These are phyloP conservation scores for Orthosia cruda DNA, from an alignment of 2,888 invertebrate genomes.

Conservation along the genomic window DNA sequence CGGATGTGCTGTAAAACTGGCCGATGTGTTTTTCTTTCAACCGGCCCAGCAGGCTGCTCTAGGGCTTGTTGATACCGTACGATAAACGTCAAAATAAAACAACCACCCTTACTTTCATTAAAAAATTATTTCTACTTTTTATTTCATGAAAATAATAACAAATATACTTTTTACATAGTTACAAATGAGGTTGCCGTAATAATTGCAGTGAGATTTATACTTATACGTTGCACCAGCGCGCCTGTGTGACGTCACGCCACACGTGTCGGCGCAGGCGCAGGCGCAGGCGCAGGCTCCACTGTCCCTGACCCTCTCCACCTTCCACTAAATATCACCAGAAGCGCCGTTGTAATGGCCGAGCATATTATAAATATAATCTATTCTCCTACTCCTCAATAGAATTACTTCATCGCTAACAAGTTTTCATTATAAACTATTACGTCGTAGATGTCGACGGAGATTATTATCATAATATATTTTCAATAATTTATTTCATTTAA, in stretches of 20 bases:
- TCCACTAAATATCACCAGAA: constrained; percentile 28
- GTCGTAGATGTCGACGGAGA: constrained; percentile 34
- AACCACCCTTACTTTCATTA: constrained; percentile 29
- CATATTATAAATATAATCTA: constrained; percentile 31
- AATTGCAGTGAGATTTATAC: constrained; percentile 47
- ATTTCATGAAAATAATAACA: constrained; percentile 64
- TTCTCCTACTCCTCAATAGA: constrained; percentile 33
- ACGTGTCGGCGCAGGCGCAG: background rate
- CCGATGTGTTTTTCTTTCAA: no score
- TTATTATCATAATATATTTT: constrained; percentile 40
- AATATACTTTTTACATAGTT: constrained; percentile 59
- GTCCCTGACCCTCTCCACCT: background rate
- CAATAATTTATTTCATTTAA: constrained; percentile 42
- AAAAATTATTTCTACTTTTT: constrained; percentile 62
- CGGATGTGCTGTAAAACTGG: no score
- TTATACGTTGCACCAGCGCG: constrained; percentile 41
- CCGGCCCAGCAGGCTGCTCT: background rate
- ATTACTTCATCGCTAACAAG: constrained; percentile 13
- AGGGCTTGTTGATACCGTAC: background rate
- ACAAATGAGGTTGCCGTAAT: constrained; percentile 61
- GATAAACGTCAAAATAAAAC: constrained; percentile 30
- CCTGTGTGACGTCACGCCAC: background rate
- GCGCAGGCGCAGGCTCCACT: background rate
- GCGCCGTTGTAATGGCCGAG: constrained; percentile 7
- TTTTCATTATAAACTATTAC: constrained; percentile 17